Evolutionary conservation across 2,797 vertebrate genomes (phyloP).

Genomic region (Xenopus petersii): DNA sequence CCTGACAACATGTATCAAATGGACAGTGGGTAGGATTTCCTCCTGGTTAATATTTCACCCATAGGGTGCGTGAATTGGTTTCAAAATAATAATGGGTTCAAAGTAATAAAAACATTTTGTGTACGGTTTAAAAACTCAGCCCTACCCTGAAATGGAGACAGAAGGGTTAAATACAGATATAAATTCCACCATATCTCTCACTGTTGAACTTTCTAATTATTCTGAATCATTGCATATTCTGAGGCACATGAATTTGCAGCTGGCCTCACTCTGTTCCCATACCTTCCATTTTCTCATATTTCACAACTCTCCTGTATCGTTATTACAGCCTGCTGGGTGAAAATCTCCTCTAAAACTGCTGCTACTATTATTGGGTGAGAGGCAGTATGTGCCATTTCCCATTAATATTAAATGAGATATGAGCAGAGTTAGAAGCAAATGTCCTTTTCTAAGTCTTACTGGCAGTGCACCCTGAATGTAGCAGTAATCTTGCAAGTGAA

Average conservation of each 20-base stretch:
- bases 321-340: not conserved
- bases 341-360: not conserved
- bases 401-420: too few species aligned
- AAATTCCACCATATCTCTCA: too few species aligned
- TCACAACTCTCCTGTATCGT: not conserved
- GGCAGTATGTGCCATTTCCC: too few species aligned
- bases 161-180: too few species aligned
- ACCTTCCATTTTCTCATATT: not conserved
- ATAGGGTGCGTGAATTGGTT: not conserved
- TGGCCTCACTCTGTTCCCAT: not conserved
- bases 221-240: not conserved
- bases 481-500: too few species aligned
- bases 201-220: not conserved
- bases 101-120: not conserved
- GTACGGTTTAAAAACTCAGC: not conserved
- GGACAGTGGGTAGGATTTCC: too few species aligned
- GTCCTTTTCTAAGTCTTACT: too few species aligned
- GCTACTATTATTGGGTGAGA: not conserved
- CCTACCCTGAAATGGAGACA: not conserved
- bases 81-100: not conserved
- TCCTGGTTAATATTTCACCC: too few species aligned
- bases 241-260: not conserved
- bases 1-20: too few species aligned
- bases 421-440: too few species aligned
- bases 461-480: too few species aligned